Percentiles rank a stretch among this genome's conserved stretches.
These are phyloP conservation scores for Alouatta caraya DNA, from an alignment of 2,797 vertebrate species.

Conservation along the genomic window DNA sequence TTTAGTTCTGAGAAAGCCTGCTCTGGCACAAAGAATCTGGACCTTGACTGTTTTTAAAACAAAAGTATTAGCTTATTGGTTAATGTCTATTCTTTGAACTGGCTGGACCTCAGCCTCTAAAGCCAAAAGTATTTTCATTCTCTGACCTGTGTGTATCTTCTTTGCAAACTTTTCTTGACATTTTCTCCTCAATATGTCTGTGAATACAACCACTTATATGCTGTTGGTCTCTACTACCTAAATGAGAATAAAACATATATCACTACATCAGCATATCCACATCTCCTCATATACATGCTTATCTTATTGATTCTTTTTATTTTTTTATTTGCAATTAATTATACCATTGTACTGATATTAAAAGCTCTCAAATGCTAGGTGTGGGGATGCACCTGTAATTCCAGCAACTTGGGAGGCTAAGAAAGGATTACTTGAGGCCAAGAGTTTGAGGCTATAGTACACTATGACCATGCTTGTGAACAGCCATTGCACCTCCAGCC, in stretches of 20 bases:
- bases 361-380: background rate
- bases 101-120: background rate
- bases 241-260: background rate
- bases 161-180: background rate
- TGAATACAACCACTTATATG: background rate
- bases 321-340: background rate
- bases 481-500: background rate
- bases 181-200: background rate
- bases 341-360: background rate
- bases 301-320: background rate
- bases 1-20: background rate
- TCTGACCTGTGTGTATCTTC: background rate
- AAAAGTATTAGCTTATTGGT: background rate
- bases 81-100: background rate
- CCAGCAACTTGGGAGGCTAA: background rate
- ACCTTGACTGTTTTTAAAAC: background rate
- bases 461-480: background rate
- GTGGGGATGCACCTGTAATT: background rate
- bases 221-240: background rate
- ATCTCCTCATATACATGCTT: background rate
- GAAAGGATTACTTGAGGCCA: background rate
- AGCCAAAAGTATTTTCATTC: background rate
- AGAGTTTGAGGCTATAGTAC: background rate
- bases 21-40: background rate
- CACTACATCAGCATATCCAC: background rate